These are phyloP conservation scores for Xenops minutus DNA, from an alignment of 2,797 vertebrate genomes.

Conservation along the genomic window DNA sequence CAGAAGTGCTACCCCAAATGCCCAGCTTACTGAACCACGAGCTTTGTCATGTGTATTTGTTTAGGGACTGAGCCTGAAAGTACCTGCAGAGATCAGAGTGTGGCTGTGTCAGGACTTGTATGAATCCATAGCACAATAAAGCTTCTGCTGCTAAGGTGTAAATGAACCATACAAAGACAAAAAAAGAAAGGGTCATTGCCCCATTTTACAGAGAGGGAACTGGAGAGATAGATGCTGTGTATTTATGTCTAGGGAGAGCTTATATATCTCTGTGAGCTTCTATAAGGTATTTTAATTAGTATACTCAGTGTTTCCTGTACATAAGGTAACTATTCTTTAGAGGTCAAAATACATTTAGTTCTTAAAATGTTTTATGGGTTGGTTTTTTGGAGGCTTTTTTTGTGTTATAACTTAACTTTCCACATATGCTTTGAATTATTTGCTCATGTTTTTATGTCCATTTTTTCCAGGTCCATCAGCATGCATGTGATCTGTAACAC, in stretches of 20 bases:
- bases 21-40: background rate
- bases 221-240: background rate
- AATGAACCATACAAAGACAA: background rate
- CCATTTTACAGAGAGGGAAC: background rate
- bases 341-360: background rate
- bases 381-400: background rate
- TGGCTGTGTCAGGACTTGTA: background rate
- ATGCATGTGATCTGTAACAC: constrained; percentile 42
- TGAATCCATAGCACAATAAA: background rate
- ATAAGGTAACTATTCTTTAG: background rate
- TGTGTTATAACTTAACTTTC: background rate
- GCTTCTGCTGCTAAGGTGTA: background rate
- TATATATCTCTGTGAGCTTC: background rate
- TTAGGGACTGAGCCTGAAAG: background rate
- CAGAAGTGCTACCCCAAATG: background rate
- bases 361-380: background rate
- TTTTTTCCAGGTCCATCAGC: constrained; percentile 37
- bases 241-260: background rate
- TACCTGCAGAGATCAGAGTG: background rate
- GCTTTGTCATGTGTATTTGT: background rate
- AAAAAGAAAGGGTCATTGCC: background rate
- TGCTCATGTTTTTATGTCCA: constrained; percentile 38
- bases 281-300: background rate
- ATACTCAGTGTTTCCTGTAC: background rate
- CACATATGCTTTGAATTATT: constrained; percentile 49